Evolutionary conservation across 2,888 invertebrate genomes (phyloP).

Genomic region (Netelia fuscicornis): DNA sequence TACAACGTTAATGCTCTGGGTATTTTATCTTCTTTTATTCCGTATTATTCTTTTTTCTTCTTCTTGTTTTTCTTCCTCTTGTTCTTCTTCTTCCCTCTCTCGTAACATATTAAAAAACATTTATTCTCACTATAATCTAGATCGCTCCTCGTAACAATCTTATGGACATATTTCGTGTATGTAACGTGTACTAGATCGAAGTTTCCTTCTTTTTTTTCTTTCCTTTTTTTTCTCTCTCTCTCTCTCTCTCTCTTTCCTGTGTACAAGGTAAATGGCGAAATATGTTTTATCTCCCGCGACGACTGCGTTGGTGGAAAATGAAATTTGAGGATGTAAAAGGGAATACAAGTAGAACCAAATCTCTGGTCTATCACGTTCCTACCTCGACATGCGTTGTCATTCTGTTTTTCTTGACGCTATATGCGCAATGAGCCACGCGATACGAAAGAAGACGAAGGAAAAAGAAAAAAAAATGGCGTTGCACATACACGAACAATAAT

Average conservation of each 20-base stretch:
- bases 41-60: slow-evolving; percentile 51
- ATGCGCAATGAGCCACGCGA: slow-evolving; percentile 1
- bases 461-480: not conserved
- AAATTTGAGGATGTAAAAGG: slow-evolving; percentile 22
- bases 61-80: not conserved
- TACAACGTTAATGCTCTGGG: slow-evolving; percentile 59
- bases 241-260: not conserved
- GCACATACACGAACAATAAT: slow-evolving; percentile 55
- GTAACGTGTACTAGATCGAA: slow-evolving; percentile 65
- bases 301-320: slow-evolving; percentile 23
- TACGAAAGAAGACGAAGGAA: slow-evolving; percentile 10
- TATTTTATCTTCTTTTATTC: slow-evolving; percentile 61
- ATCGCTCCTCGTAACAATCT: slow-evolving; percentile 65
- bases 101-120: slow-evolving; percentile 66
- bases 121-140: slow-evolving; percentile 64
- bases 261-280: slow-evolving; percentile 29
- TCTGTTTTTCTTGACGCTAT: slow-evolving; percentile 37
- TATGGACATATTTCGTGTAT: slow-evolving; percentile 65
- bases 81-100: slow-evolving; percentile 27
- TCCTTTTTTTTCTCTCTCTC: not conserved
- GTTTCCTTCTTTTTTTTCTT: slow-evolving; percentile 28
- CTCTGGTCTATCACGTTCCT: slow-evolving; percentile 36
- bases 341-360: slow-evolving; percentile 40
- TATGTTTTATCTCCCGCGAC: slow-evolving; percentile 39
- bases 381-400: not conserved